phyloP scores from a whole-genome alignment of 2,888 invertebrate genomes.

The Drosophila neonasuta region DNA sequence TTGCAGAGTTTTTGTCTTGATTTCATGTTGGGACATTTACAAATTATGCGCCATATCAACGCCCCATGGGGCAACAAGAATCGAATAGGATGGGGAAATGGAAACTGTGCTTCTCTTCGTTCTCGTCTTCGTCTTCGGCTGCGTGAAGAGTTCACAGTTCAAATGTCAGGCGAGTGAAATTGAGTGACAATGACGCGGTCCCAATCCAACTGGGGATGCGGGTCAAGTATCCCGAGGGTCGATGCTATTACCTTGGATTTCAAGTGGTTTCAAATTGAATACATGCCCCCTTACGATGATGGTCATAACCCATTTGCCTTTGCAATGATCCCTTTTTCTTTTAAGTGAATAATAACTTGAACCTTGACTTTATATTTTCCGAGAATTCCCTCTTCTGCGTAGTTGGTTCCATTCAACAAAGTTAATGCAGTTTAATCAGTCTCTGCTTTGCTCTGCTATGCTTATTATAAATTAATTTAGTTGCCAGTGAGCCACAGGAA shows the following conservation, averaged over 20 bases:
- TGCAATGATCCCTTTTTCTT: neutral
- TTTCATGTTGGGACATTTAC: constrained; percentile 71
- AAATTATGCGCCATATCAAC: constrained; percentile 57
- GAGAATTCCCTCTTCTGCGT: constrained; percentile 2
- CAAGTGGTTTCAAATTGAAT: constrained; percentile 19
- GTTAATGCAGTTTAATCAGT: constrained; percentile 49
- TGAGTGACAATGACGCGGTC: constrained; percentile 67
- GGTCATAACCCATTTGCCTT: constrained; percentile 3
- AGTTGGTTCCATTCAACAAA: constrained; percentile 4
- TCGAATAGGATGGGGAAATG: constrained; percentile 10
- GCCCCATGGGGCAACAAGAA: constrained; percentile 10
- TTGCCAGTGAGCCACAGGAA: constrained; percentile 33
- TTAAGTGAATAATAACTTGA: constrained; percentile 5
- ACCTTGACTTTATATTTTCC: neutral
- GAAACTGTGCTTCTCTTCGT: constrained; percentile 10
- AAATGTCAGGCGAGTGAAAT: constrained; percentile 54
- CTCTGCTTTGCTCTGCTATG: constrained; percentile 30
- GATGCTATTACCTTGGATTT: constrained; percentile 22
- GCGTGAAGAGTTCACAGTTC: constrained; percentile 59
- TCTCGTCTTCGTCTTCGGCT: constrained; percentile 20
- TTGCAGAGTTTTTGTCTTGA: constrained; percentile 66
- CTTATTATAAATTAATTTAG: constrained; percentile 67
- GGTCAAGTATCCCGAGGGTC: constrained; percentile 25
- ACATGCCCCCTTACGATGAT: constrained; percentile 2
- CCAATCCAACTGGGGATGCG: constrained; percentile 20